Conservation (phyloP, 2,797 vertebrate genomes). For the Pygocentrus nattereri region DNA sequence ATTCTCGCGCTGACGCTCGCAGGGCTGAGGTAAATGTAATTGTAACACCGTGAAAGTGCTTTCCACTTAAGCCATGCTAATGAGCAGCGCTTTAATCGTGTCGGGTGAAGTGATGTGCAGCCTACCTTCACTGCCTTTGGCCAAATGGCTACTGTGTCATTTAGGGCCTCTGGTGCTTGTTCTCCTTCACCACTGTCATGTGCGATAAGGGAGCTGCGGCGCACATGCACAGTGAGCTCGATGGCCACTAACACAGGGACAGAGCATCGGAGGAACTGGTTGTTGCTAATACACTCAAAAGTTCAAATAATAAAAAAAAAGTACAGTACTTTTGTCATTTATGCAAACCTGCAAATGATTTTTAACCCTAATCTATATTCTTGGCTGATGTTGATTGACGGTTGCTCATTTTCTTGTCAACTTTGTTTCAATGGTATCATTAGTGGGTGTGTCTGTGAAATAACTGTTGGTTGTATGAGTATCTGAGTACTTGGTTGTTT, state of each 20-base stretch:
- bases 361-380: no score
- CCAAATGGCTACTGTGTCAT: slow-evolving; percentile 64
- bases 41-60: slow-evolving; percentile 78
- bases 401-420: no score
- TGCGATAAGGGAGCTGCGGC: not conserved
- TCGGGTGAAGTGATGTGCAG: slow-evolving; percentile 79
- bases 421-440: no score
- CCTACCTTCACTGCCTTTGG: slow-evolving; percentile 56
- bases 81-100: slow-evolving; percentile 81
- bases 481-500: no score
- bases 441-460: no score
- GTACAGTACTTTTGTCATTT: no score
- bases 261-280: not conserved
- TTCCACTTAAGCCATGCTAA: slow-evolving; percentile 80
- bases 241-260: slow-evolving; percentile 10
- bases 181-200: not conserved
- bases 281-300: no score
- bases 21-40: slow-evolving; percentile 82
- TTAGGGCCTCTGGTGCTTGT: slow-evolving; percentile 42
- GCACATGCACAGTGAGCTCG: not conserved
- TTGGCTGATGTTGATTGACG: no score
- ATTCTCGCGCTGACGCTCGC: slow-evolving; percentile 21
- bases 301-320: no score
- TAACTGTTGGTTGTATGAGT: no score
- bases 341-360: no score